Conservation (phyloP, 2,113 vertebrate species). For the Thryonomys swinderianus region DNA sequence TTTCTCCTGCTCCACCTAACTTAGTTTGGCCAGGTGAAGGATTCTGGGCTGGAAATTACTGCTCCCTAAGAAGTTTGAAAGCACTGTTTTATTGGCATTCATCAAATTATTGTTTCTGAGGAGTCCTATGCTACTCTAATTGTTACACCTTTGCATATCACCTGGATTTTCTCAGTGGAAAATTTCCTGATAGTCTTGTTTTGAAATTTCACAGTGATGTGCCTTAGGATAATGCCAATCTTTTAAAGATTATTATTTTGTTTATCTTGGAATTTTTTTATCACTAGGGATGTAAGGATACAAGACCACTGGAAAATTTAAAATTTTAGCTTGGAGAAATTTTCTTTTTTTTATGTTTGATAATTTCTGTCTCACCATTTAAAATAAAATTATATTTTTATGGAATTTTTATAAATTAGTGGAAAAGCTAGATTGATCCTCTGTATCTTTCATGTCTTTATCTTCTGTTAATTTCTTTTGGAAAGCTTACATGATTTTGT, state of each 20-base stretch:
- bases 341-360: background rate
- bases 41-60: background rate
- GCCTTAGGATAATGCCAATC: background rate
- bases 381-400: background rate
- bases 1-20: background rate
- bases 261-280: background rate
- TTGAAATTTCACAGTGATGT: background rate
- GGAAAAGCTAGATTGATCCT: background rate
- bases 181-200: background rate
- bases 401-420: background rate
- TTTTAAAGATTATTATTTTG: background rate
- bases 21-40: background rate
- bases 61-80: constrained; percentile 5
- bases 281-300: background rate
- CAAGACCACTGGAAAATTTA: background rate
- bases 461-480: constrained; percentile 15
- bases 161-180: background rate
- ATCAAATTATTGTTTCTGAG: background rate
- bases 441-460: background rate
- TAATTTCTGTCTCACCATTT: background rate
- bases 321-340: constrained; percentile 9
- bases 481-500: background rate
- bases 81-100: background rate
- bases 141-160: background rate
- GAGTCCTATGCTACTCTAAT: background rate